Evolutionary conservation across 2,797 vertebrate genomes (phyloP).

Genomic region (Diplodus puntazzo): DNA sequence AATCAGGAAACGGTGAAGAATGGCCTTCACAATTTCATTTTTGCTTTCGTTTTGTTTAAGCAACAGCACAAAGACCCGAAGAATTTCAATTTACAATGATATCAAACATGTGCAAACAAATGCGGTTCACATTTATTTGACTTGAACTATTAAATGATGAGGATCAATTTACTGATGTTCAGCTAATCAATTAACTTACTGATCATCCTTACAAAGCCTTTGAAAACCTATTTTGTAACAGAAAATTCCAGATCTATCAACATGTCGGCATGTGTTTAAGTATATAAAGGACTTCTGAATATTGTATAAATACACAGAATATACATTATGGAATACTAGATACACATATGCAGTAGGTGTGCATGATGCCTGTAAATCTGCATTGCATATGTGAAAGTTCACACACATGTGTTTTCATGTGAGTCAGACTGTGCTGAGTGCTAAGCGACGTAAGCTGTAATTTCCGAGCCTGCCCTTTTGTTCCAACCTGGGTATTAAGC

Average conservation of each 20-base stretch:
- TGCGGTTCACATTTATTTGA: background rate
- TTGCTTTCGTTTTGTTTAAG: background rate
- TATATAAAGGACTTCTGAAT: background rate
- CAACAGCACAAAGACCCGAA: background rate
- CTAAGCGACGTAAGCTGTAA: conserved; percentile 84
- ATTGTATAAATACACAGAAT: no score
- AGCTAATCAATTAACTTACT: background rate
- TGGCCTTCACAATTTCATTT: background rate
- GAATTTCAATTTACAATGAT: background rate
- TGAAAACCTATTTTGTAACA: no score
- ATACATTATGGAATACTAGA: background rate
- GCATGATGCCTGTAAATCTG: conserved; percentile 23
- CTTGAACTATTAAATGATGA: background rate
- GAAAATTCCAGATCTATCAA: background rate
- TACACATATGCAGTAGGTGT: background rate
- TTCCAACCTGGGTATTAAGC: conserved; percentile 89
- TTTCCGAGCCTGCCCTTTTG: conserved; percentile 86
- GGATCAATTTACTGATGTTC: rapidly evolving
- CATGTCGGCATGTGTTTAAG: background rate
- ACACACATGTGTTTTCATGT: conserved; percentile 68
- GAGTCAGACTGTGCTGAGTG: conserved; percentile 79
- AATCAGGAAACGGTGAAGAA: background rate
- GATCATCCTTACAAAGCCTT: background rate
- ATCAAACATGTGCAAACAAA: background rate
- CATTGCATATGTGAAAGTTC: conserved; percentile 64